Evolutionary conservation across 1,140 invertebrate genomes (phyloP), one percentile per base, ranked within the genome.

Genomic region (Sarcophaga bullata): DNA sequence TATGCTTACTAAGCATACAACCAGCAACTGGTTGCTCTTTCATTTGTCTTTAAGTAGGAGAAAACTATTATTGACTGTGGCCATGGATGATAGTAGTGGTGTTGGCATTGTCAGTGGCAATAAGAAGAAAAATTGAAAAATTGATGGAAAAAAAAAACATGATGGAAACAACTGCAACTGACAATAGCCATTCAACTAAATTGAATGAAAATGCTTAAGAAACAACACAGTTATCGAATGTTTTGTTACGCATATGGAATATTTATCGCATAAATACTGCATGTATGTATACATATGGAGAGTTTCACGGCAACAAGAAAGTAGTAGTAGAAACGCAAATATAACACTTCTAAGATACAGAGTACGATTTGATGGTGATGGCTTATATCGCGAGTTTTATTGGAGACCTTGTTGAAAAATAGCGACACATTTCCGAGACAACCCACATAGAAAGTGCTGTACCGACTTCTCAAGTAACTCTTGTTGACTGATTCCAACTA

Each of bases 211-310:
- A 37, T 37, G 25, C 25, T 37, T 37, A 37, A 37, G 25, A 37
- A 37, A 37, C 25, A 37, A 37, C n/a, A 68, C 62, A 68, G 62
- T 68, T 68, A 68, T 68, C 62, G n/a, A 68, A 25, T 68, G 62
- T 68, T 68, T 62, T 62, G 54, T n/a, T 58, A 68, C 62, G 62
- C 62, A 68, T 68, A 25, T 17, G n/a, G 62, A 68, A 68, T 68
- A 68, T 68, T 19, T 68, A 68, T 9, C 13, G 50, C 25, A 37
- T 37, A 37, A 1, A 37, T 1, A n/a, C n/a, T n/a, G n/a, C n/a
- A n/a, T n/a, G n/a, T n/a, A 37, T 37, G 25, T 37, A 52, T 1
- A 52, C 2, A 52, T 52, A 52, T 52, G 13, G 50, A 6, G 4
- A 3, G 50, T 10, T 9, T 10, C 50, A 52, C 6, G 13, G 8